Percentiles rank a stretch among this genome's conserved stretches.
Evolutionary conservation across 2,797 vertebrate species (phyloP).

Genomic region (Protosalanx chinensis): DNA sequence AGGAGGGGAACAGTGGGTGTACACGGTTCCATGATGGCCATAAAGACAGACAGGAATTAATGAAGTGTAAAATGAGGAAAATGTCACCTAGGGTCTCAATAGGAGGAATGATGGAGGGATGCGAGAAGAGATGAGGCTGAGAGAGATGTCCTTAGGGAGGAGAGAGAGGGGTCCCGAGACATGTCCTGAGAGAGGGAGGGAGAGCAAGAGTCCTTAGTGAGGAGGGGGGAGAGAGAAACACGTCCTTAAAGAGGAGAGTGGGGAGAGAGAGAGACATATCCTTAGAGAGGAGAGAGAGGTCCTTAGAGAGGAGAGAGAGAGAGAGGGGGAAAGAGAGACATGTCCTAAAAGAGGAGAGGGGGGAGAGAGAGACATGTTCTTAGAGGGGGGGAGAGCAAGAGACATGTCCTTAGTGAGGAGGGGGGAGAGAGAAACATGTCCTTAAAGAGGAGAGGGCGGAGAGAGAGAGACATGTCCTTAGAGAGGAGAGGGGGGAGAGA

Average conservation of each 20-base stretch:
- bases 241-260: too few species aligned
- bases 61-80: slow-evolving; percentile 77
- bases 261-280: neutral
- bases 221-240: neutral
- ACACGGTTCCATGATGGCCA: slow-evolving; percentile 17
- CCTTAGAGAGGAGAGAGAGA: neutral
- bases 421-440: too few species aligned
- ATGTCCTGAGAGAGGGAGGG: neutral
- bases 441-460: neutral
- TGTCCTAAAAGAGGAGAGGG: too few species aligned
- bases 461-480: neutral
- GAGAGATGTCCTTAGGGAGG: slow-evolving; percentile 10
- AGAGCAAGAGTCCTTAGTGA: neutral
- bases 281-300: neutral
- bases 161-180: neutral
- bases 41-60: slow-evolving; percentile 65
- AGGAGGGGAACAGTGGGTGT: neutral
- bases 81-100: slow-evolving; percentile 49
- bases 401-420: neutral
- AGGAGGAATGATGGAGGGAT: slow-evolving; percentile 12
- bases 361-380: too few species aligned
- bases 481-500: neutral
- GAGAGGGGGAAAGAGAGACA: neutral
- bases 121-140: slow-evolving; percentile 23
- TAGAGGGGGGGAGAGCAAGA: neutral